phyloP scores from a whole-genome alignment of 2,113 vertebrate species.

The Cyprinodon variegatus region DNA sequence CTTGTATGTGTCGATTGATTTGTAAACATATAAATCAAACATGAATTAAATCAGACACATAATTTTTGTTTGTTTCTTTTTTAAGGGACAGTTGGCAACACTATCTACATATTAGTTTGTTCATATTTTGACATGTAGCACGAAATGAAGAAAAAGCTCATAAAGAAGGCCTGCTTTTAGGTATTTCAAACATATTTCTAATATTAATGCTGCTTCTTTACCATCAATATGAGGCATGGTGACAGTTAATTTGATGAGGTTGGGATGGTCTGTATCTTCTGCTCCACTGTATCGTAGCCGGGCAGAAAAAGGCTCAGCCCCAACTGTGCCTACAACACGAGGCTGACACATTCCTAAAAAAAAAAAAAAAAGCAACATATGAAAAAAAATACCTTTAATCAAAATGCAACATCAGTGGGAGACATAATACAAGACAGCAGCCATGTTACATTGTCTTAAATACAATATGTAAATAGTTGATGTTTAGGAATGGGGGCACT shows the following conservation, averaged over 20 bases:
- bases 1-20: too few species aligned
- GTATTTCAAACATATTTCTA: not conserved
- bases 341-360: slow-evolving; percentile 92
- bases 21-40: too few species aligned
- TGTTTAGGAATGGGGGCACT: slow-evolving; percentile 33
- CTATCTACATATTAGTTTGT: too few species aligned
- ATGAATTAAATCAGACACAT: too few species aligned
- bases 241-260: slow-evolving; percentile 92
- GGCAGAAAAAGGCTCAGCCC: slow-evolving; percentile 95
- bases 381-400: slow-evolving; percentile 4
- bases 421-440: not conserved
- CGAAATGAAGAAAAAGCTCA: too few species aligned
- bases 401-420: not conserved
- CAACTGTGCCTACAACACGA: slow-evolving; percentile 86
- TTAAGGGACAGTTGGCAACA: too few species aligned
- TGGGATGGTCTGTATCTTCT: slow-evolving; percentile 86
- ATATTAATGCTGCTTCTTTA: slow-evolving; percentile 52
- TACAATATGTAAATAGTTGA: slow-evolving; percentile 2
- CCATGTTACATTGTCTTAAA: slow-evolving; percentile 15
- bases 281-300: slow-evolving; percentile 91
- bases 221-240: slow-evolving; percentile 96
- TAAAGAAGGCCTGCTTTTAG: too few species aligned
- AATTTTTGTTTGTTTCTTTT: too few species aligned
- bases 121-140: too few species aligned
- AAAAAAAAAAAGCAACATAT: slow-evolving; percentile 8